Conservation (phyloP, 2,113 vertebrate species). For the Chlorodrepanis virens region DNA sequence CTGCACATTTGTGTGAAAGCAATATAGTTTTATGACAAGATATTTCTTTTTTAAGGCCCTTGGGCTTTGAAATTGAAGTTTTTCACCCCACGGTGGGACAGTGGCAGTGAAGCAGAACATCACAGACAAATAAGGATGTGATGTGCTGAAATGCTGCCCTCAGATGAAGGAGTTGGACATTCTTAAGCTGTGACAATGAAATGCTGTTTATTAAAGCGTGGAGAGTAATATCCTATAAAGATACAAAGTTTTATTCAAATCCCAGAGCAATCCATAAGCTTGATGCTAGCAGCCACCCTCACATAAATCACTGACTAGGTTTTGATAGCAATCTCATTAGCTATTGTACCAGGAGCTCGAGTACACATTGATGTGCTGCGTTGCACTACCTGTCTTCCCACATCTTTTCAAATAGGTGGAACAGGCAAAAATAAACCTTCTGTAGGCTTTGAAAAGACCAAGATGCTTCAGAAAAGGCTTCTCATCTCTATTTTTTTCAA, state of each 20-base stretch:
- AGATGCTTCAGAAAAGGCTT: not conserved
- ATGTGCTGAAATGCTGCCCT: not conserved
- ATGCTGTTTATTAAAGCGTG: not conserved
- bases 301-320: not conserved
- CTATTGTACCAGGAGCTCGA: not conserved
- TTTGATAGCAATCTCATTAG: not conserved
- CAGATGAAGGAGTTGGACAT: not conserved
- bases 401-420: not conserved
- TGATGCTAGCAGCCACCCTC: not conserved
- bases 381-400: slow-evolving; percentile 1
- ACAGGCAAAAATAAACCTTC: not conserved
- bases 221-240: not conserved
- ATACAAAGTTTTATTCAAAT: not conserved
- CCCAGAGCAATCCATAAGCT: not conserved
- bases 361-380: not conserved
- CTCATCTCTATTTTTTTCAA: not conserved
- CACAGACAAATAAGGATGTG: not conserved
- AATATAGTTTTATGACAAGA: not conserved
- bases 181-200: not conserved
- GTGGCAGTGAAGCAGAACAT: not conserved
- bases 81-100: not conserved
- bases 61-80: not conserved
- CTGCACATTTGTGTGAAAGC: not conserved
- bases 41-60: not conserved
- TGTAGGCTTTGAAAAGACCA: not conserved